Percentiles rank a stretch among this genome's conserved stretches.
Conservation (phyloP, 2,113 vertebrate species). For the Eonycteris spelaea region DNA sequence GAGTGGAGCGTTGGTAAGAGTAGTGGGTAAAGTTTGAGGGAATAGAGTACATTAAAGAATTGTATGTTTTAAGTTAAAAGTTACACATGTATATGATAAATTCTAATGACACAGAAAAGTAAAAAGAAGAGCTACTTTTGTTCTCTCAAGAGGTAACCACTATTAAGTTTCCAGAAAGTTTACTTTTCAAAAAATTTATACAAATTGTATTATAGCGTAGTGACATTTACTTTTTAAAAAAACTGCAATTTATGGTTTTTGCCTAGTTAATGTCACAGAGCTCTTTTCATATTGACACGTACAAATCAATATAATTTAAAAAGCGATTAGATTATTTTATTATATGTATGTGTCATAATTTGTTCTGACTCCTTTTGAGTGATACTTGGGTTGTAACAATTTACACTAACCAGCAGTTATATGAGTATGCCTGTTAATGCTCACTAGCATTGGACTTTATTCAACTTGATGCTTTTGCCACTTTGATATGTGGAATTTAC, state of each 20-base stretch:
- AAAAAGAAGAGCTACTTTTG: constrained; percentile 13
- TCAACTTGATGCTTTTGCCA: neutral
- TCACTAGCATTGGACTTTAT: neutral
- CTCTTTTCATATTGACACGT: neutral
- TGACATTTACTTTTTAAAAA: neutral
- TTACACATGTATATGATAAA: neutral
- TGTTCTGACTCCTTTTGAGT: neutral
- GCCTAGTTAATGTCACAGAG: neutral
- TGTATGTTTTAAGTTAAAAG: neutral
- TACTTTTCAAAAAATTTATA: neutral
- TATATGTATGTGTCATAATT: neutral
- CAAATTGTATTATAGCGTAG: neutral
- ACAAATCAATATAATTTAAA: neutral
- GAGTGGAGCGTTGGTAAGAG: neutral
- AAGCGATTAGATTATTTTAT: neutral
- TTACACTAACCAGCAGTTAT: neutral
- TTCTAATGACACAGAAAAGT: neutral
- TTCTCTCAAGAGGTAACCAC: neutral
- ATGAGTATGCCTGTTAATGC: neutral
- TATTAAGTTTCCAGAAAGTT: constrained; percentile 22
- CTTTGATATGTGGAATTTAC: neutral
- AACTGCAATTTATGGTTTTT: neutral
- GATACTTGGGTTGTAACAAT: neutral
- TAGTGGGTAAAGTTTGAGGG: neutral
- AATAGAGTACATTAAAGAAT: neutral